Evolutionary conservation across 2,113 vertebrate species (phyloP).

Genomic region (Gavialis gangeticus): DNA sequence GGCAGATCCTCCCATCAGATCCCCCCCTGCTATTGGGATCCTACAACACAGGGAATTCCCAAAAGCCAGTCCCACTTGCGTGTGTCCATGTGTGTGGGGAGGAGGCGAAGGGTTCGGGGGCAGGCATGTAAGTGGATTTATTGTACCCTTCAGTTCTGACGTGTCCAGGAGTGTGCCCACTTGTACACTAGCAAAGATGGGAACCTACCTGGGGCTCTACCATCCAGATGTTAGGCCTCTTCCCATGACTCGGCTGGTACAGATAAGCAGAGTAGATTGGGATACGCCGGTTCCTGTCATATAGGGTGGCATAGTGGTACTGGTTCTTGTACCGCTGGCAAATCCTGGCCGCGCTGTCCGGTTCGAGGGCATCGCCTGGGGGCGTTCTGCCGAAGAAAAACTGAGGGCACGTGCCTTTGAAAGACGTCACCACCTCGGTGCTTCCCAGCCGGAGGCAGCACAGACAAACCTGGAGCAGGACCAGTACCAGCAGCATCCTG

Average conservation of each 20-base stretch:
- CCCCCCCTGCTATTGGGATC: too few relatives aligned
- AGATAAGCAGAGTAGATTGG: slow-evolving; percentile 57
- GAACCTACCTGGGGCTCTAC: slow-evolving; percentile 61
- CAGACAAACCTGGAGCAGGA: neutral
- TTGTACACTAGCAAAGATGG: neutral
- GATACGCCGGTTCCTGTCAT: neutral
- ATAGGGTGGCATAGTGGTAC: slow-evolving; percentile 53
- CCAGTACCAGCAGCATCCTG: neutral
- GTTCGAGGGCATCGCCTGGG: neutral
- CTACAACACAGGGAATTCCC: neutral
- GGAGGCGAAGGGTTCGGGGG: too few relatives aligned
- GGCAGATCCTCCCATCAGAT: too few relatives aligned
- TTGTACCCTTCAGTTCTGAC: neutral
- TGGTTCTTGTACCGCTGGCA: slow-evolving; percentile 32
- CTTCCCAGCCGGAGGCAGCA: slow-evolving; percentile 23
- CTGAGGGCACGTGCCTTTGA: neutral
- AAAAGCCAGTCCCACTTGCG: neutral
- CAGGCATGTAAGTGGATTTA: neutral
- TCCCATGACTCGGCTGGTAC: neutral
- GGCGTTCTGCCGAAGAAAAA: slow-evolving; percentile 14
- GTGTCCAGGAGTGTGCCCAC: neutral
- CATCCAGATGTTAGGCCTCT: neutral
- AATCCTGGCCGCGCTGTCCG: neutral
- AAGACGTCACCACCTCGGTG: neutral
- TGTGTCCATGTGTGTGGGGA: neutral